Percentiles rank a stretch among this genome's conserved stretches.
Conservation (phyloP, 2,888 invertebrate genomes). For the Branchinecta sandiegonensis region DNA sequence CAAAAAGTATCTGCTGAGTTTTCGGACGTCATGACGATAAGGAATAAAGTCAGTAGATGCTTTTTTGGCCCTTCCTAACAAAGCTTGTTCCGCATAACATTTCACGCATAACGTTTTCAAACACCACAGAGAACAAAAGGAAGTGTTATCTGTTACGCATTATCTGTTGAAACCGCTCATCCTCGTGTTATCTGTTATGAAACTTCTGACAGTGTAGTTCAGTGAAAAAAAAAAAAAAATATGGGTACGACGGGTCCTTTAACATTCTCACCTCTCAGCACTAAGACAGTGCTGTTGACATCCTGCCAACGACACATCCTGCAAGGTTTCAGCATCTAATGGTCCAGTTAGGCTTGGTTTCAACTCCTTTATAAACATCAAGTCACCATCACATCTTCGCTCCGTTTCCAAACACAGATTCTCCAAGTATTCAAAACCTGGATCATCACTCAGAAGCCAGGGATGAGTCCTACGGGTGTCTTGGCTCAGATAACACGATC, state of each 20-base stretch:
- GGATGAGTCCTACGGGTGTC: slow-evolving; percentile 76
- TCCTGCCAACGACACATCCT: slow-evolving; percentile 69
- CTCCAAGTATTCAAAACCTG: slow-evolving; percentile 75
- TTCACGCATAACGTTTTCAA: no score
- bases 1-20: no score
- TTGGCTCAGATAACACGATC: slow-evolving; percentile 62
- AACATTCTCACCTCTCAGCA: slow-evolving; percentile 55
- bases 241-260: neutral
- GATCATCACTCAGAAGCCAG: slow-evolving; percentile 65
- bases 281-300: slow-evolving; percentile 73
- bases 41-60: no score
- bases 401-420: slow-evolving; percentile 83
- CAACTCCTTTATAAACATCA: slow-evolving; percentile 77
- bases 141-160: no score
- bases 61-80: no score
- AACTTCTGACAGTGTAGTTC: no score
- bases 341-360: slow-evolving; percentile 73
- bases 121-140: no score
- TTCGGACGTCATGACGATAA: no score
- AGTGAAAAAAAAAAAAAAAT: no score
- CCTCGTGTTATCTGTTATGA: no score
- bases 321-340: slow-evolving; percentile 73
- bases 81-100: no score
- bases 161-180: no score
- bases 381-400: slow-evolving; percentile 66